Evolutionary conservation across 30 jellyfish, hydroid and myxozoan genomes (phyloP).

Genomic region (Aurelia aurita): DNA sequence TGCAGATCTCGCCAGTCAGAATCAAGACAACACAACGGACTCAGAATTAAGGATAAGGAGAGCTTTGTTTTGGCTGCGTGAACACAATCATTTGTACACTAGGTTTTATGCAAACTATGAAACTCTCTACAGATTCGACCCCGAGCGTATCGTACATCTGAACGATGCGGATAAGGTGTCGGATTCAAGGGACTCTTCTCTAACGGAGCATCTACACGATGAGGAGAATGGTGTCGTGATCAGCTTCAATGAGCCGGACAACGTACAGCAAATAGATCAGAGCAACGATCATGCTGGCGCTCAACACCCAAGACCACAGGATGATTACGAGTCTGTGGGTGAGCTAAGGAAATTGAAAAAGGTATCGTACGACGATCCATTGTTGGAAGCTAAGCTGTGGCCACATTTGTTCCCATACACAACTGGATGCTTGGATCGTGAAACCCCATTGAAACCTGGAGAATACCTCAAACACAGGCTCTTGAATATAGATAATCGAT

Average conservation of each 20-base stretch:
- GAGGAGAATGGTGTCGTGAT: background rate
- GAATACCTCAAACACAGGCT: constrained; percentile 18
- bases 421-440: constrained; percentile 17
- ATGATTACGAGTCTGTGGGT: background rate
- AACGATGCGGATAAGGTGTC: background rate
- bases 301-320: background rate
- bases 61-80: constrained; percentile 7
- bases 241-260: background rate
- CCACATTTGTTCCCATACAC: constrained; percentile 16
- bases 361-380: constrained; percentile 5
- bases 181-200: background rate
- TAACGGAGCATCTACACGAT: background rate
- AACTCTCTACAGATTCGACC: constrained; percentile 10
- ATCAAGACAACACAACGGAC: background rate
- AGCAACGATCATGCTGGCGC: background rate
- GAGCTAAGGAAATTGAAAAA: background rate
- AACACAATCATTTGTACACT: background rate
- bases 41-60: background rate
- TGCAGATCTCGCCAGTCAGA: background rate
- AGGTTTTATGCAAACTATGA: constrained; percentile 13
- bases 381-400: constrained; percentile 25
- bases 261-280: background rate
- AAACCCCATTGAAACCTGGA: background rate
- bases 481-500: constrained; percentile 8
- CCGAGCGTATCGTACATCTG: background rate